Base-by-base conservation (phyloP, 2,113 vertebrate species). In the Passer domesticus region DNA sequence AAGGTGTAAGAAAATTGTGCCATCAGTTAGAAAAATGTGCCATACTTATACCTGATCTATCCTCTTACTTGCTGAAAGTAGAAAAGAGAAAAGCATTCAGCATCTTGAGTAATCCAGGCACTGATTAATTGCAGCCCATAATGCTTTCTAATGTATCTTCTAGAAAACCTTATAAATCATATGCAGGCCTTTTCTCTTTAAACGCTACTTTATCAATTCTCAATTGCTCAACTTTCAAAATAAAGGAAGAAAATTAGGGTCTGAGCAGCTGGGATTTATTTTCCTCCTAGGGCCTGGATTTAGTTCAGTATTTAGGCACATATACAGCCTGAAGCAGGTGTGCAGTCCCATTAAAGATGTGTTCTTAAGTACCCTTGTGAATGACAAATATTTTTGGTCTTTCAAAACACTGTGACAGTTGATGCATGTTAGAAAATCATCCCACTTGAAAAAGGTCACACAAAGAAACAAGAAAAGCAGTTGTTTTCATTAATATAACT, bases 1-100 rank as follows among this genome's bases (percentile, higher is more conserved):
- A 87, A 92, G 62, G 49, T 94, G 76, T 28, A 92, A 70, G 79
- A 89, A 96, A 92, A 92, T 16, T 16, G 83, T 91, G 84, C 93
- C 91, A 91, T 96, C 89, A 91, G 82, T 94, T 94, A 95, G 89
- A 95, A 95, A 74, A 93, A 96, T 92, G 83, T 92, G 69, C 52
- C 41, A 43, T 72, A 58, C 83, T 84, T 75, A 69, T 55, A 95
- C 56, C 56, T 89, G 73, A 79, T 89, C 80, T 79, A 18, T 88
- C 46, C 62, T 86, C 44, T 95, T 75, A 44, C 56, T 89, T 78
- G 37, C 67, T 83, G 64, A 74, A 75, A 75, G 78, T 33, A 87
- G 75, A 77, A 92, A 91, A 94, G 52, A 73, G n/a, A 88, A 97
- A 95, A 92, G 10, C 62, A 88, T 89, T 93, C 80, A 78, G 82